Percentiles rank a stretch among this genome's conserved stretches.
Conservation (phyloP, 2,888 invertebrate species). For the Drosophila incognita region DNA sequence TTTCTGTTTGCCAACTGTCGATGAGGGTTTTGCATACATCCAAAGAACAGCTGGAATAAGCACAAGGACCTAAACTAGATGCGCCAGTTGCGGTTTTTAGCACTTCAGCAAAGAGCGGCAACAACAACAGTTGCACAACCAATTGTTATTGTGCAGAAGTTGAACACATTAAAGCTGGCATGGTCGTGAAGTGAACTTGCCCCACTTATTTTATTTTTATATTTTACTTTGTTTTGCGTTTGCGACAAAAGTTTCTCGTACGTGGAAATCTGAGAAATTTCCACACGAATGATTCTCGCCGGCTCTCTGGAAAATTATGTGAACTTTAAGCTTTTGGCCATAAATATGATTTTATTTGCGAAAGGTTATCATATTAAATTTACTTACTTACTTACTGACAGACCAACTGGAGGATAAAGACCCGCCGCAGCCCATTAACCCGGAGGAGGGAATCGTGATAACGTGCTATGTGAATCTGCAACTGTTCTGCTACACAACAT, state of each 20-base stretch:
- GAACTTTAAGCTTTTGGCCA: slow-evolving; percentile 40
- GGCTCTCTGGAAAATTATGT: slow-evolving; percentile 32
- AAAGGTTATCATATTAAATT: slow-evolving; percentile 3
- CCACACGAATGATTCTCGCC: slow-evolving; percentile 40
- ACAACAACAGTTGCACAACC: slow-evolving; percentile 23
- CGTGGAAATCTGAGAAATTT: slow-evolving; percentile 58
- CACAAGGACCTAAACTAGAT: slow-evolving; percentile 55
- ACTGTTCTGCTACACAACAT: slow-evolving; percentile 35
- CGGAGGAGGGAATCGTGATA: slow-evolving; percentile 32
- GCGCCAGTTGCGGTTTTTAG: slow-evolving; percentile 54
- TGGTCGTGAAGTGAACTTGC: slow-evolving; percentile 6
- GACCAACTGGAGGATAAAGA: slow-evolving; percentile 6
- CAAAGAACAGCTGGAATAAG: slow-evolving; percentile 67
- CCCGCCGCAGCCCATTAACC: neutral
- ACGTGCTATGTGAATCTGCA: slow-evolving; percentile 54
- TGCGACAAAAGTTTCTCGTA: slow-evolving; percentile 54
- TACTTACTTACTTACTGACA: neutral
- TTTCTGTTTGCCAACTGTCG: slow-evolving; percentile 4
- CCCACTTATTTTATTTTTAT: slow-evolving; percentile 2
- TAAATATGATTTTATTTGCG: slow-evolving; percentile 9
- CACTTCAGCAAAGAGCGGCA: slow-evolving; percentile 22
- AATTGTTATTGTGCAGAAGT: slow-evolving; percentile 17
- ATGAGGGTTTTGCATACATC: slow-evolving; percentile 21
- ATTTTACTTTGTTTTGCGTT: slow-evolving; percentile 3
- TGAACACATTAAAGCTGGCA: slow-evolving; percentile 5